phyloP scores from a whole-genome alignment of 2,888 invertebrate species.

The Hydrotaea cyrtoneurina region DNA sequence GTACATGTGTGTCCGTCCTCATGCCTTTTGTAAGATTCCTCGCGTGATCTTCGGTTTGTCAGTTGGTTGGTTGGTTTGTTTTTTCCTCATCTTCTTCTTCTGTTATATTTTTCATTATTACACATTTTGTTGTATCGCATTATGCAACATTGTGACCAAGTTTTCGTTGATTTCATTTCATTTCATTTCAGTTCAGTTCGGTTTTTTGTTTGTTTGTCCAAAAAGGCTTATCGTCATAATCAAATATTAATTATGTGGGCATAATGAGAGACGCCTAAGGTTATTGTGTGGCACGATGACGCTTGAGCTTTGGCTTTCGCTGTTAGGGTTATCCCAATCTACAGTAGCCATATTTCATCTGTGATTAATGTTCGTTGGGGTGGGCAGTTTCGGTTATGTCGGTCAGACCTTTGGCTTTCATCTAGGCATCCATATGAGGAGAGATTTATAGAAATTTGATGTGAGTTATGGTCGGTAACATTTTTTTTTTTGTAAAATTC shows the following conservation, averaged over 20 bases:
- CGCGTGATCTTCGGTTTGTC: not conserved
- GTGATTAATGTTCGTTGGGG: no score
- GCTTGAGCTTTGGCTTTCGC: not conserved
- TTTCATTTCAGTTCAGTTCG: not conserved
- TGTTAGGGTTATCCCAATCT: not conserved
- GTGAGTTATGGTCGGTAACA: no score
- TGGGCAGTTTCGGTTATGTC: no score
- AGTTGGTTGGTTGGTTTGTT: not conserved
- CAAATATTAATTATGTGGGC: slow-evolving; percentile 9
- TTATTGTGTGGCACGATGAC: slow-evolving; percentile 29
- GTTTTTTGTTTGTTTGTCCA: not conserved
- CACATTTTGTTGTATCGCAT: not conserved
- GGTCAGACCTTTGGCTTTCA: no score
- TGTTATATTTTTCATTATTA: slow-evolving; percentile 25
- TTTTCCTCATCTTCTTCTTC: not conserved
- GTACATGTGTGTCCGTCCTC: not conserved
- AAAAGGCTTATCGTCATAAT: not conserved
- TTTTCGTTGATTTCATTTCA: not conserved
- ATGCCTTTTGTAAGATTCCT: not conserved
- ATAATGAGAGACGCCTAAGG: slow-evolving; percentile 12
- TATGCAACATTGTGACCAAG: slow-evolving; percentile 31
- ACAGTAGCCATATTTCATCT: not conserved
- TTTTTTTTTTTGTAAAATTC: no score
- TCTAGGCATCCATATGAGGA: no score
- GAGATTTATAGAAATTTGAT: no score